Evolutionary conservation across 2,797 vertebrate genomes (phyloP).

Genomic region (Poecilia picta): DNA sequence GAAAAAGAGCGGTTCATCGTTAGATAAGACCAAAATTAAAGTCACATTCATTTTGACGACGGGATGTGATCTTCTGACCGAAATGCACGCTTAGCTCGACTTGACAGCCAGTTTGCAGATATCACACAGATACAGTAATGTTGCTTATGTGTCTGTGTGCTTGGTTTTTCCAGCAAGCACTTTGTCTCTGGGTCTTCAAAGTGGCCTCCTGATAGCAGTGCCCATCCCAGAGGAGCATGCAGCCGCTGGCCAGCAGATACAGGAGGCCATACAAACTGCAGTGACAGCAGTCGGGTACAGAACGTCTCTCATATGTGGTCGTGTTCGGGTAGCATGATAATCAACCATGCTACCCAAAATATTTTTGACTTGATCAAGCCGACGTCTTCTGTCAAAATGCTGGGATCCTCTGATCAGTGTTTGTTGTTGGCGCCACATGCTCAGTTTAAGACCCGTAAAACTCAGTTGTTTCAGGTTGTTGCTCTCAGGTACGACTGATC

Average conservation of each 20-base stretch:
- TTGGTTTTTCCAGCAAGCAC: slow-evolving; percentile 68
- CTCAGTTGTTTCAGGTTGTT: neutral
- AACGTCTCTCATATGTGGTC: neutral
- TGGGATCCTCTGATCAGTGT: neutral
- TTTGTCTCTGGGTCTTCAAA: slow-evolving; percentile 82
- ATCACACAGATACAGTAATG: neutral
- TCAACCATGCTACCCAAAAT: neutral
- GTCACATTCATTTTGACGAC: neutral
- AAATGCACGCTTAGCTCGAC: neutral
- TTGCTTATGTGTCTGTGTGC: neutral
- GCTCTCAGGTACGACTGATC: neutral
- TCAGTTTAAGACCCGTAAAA: neutral
- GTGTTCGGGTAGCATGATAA: neutral
- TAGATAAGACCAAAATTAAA: neutral
- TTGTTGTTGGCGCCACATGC: neutral
- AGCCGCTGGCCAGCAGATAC: slow-evolving; percentile 80
- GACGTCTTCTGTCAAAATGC: neutral
- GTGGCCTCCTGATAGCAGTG: slow-evolving; percentile 87
- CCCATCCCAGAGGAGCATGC: slow-evolving; percentile 86
- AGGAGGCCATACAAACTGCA: slow-evolving; percentile 84
- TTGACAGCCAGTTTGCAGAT: neutral
- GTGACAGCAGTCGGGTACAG: slow-evolving; percentile 82
- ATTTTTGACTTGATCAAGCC: neutral
- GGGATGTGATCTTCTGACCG: neutral
- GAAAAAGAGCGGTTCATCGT: neutral